phyloP scores from a whole-genome alignment of 2,888 invertebrate genomes.

The Drosophila colorata region DNA sequence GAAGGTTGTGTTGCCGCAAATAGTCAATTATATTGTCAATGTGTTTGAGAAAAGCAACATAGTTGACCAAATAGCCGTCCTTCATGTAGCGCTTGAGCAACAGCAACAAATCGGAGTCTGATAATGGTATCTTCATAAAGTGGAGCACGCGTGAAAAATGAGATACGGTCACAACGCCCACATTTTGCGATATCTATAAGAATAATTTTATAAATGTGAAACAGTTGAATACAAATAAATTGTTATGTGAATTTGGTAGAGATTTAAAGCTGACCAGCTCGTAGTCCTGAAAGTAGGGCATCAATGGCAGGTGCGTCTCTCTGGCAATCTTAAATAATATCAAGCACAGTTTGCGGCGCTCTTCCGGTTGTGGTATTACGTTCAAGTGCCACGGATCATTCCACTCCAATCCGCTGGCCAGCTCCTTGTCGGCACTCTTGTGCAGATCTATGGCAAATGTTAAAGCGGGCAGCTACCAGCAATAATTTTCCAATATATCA shows the following conservation, averaged over 20 bases:
- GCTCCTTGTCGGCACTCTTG: conserved; percentile 71
- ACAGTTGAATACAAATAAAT: too few relatives aligned
- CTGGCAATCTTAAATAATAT: conserved; percentile 91
- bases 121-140: conserved; percentile 89
- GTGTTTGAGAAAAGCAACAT: conserved; percentile 90
- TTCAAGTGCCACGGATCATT: conserved; percentile 90
- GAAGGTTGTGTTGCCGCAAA: conserved; percentile 86
- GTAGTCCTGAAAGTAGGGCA: conserved; percentile 88
- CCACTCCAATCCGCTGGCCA: conserved; percentile 88
- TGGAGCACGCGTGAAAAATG: conserved; percentile 91
- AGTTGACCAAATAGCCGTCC: conserved; percentile 91
- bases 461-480: neutral
- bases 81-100: conserved; percentile 91
- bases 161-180: conserved; percentile 90
- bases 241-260: neutral
- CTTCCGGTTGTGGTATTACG: conserved; percentile 88
- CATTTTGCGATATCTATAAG: conserved; percentile 89
- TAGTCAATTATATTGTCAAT: conserved; percentile 89
- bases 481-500: neutral
- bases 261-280: conserved; percentile 77
- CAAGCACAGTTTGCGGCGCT: conserved; percentile 89
- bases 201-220: too few relatives aligned
- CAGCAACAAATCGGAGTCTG: conserved; percentile 90
- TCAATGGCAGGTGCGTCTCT: conserved; percentile 87
- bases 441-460: conserved; percentile 61